Base-by-base conservation (phyloP, 2,113 vertebrate genomes). In the Rhea americana region DNA sequence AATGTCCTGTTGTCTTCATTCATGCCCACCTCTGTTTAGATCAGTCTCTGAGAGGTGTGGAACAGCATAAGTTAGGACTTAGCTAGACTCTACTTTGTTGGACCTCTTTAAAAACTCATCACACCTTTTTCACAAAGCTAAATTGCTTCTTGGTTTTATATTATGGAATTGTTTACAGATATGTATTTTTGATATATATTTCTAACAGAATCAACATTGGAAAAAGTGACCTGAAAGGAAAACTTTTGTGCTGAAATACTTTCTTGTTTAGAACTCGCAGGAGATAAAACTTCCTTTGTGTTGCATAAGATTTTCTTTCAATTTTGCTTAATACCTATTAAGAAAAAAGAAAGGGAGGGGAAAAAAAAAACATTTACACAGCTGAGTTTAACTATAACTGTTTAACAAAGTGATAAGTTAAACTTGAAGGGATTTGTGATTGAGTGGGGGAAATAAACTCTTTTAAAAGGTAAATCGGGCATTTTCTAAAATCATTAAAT, bases 271-370 rank as follows among this genome's bases (percentile, higher is more conserved):
- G 8, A 47, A 5, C 5, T 81, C 87, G 65, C 41, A 61, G 11
- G 13, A 90, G 76, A n/a, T 59, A 78, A 53, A 47, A 55, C 35
- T 66, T 22, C 9, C 58, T 63, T 16, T 61, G 10, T 65, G 7
- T 50, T 93, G 43, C 20, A n/a, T 58, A 71, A 39, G 13, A 7
- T 15, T 89, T 89, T 91, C 59, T 89, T 15, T 59, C 39, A 63
- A 2, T 45, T 94, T 91, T 51, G 4, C 18, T 59, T 85, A 76
- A 78, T 39, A 63, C 9, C 5, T 43, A 1, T 25, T 79, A 73
- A 48, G 41, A 80, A 30, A 65, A 53, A 39, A 47, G 20, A 25
- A 47, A 18, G 45, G 17, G 45, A 6, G 7, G 9, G 17, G 20
- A 39, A 7, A 28, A 21, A 28, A 48, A 20, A 26, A 21, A 71